A percentile compares a stretch with the other conserved stretches of the same genome.
phyloP scores from a whole-genome alignment of 2,113 vertebrate genomes.

The Hippocampus zosterae region DNA sequence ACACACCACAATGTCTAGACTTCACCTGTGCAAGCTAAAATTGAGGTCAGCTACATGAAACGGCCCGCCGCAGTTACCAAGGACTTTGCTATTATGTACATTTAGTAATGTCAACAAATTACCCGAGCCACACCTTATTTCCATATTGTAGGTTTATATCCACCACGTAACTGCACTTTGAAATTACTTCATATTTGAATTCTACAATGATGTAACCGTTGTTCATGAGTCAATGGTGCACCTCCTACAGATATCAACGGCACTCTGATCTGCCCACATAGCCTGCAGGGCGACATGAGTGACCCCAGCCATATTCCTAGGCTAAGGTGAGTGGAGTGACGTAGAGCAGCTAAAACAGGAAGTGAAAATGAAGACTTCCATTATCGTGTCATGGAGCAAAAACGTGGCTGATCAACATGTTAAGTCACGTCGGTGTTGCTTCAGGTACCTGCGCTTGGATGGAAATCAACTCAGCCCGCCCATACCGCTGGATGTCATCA shows the following conservation, averaged over 20 bases:
- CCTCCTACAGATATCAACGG: constrained; percentile 83
- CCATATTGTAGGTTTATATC: neutral
- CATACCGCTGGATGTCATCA: constrained; percentile 90
- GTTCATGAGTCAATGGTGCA: neutral
- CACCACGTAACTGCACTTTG: neutral
- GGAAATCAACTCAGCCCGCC: constrained; percentile 89
- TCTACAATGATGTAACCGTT: neutral
- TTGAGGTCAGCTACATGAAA: neutral
- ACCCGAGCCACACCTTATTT: neutral
- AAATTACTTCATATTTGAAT: neutral
- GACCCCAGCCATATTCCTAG: constrained; percentile 72
- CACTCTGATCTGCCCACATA: constrained; percentile 83
- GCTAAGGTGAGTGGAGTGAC: constrained; percentile 70
- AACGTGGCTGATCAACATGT: neutral
- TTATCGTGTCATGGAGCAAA: neutral
- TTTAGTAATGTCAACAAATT: neutral
- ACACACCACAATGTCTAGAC: neutral
- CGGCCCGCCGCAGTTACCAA: neutral
- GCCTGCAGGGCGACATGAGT: constrained; percentile 42
- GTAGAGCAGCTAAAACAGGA: neutral
- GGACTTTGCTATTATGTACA: neutral
- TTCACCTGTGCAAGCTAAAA: neutral
- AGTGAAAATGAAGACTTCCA: neutral
- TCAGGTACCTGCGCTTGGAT: constrained; percentile 90
- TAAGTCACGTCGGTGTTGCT: constrained; percentile 30